A percentile compares a stretch with the other conserved stretches of the same genome.
phyloP scores from a whole-genome alignment of 2,888 invertebrate genomes.

The Pocota personata region DNA sequence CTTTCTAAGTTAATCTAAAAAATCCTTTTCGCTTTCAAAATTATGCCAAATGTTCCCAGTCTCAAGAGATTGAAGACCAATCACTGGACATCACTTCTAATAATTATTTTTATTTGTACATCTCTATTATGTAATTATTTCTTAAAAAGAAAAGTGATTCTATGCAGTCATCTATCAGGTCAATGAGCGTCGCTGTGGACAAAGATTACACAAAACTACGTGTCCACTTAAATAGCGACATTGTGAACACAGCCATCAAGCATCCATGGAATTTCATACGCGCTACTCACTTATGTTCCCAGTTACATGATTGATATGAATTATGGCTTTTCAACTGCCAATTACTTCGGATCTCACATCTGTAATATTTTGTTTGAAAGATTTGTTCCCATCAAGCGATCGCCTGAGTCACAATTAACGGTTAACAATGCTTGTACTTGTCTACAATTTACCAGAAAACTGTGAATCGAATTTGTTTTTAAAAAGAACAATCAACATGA shows the following conservation, averaged over 20 bases:
- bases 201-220: constrained; percentile 3
- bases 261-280: constrained; percentile 8
- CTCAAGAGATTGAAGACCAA: background rate
- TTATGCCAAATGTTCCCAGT: background rate
- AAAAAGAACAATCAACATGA: constrained; percentile 60
- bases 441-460: constrained; percentile 33
- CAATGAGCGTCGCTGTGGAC: background rate
- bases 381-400: constrained; percentile 40
- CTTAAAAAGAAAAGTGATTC: constrained; percentile 3
- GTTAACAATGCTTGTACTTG: constrained; percentile 52
- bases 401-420: constrained; percentile 39
- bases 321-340: constrained; percentile 55
- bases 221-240: background rate
- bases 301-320: constrained; percentile 36
- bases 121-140: background rate
- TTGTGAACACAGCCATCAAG: constrained; percentile 11
- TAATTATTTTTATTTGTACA: background rate
- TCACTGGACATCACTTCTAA: background rate
- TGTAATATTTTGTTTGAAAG: constrained; percentile 35
- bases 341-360: constrained; percentile 56
- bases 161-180: background rate
- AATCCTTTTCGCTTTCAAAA: too few species aligned
- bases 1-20: too few species aligned
- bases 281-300: constrained; percentile 15
- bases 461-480: constrained; percentile 26